Conservation (phyloP, 2,113 vertebrate genomes). For the Pyxicephalus adspersus region DNA sequence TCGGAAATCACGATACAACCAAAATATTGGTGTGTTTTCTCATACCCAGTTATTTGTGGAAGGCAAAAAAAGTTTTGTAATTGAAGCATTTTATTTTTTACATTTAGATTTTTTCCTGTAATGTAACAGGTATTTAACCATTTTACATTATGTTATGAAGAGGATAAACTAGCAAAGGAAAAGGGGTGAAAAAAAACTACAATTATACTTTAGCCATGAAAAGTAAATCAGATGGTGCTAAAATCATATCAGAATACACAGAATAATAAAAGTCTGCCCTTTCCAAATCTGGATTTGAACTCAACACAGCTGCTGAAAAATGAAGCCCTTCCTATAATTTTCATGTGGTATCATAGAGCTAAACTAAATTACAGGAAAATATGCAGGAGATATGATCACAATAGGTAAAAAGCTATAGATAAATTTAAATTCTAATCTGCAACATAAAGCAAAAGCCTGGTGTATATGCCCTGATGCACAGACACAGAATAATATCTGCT, state of each 20-base stretch:
- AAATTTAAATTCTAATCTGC: constrained; percentile 20
- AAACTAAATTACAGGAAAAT: constrained; percentile 59
- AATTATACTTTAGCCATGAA: constrained; percentile 74
- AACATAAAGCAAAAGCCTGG: background rate
- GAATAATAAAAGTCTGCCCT: constrained; percentile 78
- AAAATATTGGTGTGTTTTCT: too few relatives aligned
- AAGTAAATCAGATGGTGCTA: constrained; percentile 76
- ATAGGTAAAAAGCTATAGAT: constrained; percentile 27
- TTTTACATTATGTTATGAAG: too few relatives aligned
- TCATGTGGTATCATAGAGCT: constrained; percentile 59
- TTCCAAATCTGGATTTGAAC: constrained; percentile 79
- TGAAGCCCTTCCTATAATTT: constrained; percentile 71
- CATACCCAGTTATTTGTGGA: too few relatives aligned
- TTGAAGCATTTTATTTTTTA: too few relatives aligned
- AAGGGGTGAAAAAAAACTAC: constrained; percentile 60
- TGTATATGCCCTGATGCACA: background rate
- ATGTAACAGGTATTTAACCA: too few relatives aligned
- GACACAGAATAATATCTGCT: background rate
- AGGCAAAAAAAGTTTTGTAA: too few relatives aligned
- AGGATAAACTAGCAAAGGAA: constrained; percentile 71
- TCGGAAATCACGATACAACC: too few relatives aligned
- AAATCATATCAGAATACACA: constrained; percentile 78
- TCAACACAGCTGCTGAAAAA: constrained; percentile 77
- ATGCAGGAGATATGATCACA: constrained; percentile 50
- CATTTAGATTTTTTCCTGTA: too few relatives aligned